phyloP scores from a whole-genome alignment of 2,888 invertebrate genomes.

The Bruchidius siliquastri region DNA sequence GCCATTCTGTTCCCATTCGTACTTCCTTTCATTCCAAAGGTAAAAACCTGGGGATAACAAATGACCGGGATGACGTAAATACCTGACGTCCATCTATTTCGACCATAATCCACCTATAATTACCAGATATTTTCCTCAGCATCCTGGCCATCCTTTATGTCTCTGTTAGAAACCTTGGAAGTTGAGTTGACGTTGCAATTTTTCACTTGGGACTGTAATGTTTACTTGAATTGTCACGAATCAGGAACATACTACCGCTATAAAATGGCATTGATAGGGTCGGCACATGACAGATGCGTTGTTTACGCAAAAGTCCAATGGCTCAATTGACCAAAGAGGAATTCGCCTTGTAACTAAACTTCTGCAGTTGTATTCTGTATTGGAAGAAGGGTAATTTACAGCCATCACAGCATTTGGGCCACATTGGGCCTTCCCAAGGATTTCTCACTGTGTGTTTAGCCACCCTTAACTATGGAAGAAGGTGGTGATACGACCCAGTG shows the following conservation, averaged over 20 bases:
- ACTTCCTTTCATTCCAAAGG: neutral
- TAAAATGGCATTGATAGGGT: neutral
- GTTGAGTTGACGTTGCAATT: neutral
- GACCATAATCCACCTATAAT: slow-evolving; percentile 2
- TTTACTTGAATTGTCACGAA: neutral
- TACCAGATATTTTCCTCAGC: neutral
- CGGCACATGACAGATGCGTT: no score
- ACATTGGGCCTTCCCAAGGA: no score
- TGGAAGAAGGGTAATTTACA: no score
- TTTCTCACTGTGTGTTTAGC: no score
- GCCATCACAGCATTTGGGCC: no score
- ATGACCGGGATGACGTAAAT: neutral
- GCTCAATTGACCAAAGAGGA: no score
- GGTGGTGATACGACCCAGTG: no score
- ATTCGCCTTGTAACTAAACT: no score
- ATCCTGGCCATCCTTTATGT: neutral
- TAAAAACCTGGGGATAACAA: neutral
- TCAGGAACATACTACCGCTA: neutral
- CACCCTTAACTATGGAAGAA: no score
- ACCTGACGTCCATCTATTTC: neutral
- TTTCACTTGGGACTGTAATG: neutral
- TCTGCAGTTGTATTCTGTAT: no score
- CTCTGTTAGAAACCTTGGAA: neutral
- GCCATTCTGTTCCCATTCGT: neutral
- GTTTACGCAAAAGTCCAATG: no score